Evolutionary conservation across 2,797 vertebrate genomes (phyloP).

Genomic region (Cryptoblepharus egeriae): DNA sequence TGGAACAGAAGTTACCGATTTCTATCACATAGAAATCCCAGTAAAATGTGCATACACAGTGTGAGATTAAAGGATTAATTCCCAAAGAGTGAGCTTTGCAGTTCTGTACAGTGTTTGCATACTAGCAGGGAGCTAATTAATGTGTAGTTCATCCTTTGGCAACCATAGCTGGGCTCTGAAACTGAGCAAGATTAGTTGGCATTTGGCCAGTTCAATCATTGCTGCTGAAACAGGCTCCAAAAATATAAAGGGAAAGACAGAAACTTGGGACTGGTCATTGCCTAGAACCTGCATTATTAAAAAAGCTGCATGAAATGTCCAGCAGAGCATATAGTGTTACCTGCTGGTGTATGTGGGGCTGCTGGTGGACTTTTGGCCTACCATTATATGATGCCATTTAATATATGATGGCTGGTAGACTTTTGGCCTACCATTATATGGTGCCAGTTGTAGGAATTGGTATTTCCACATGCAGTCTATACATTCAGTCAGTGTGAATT

Average conservation of each 20-base stretch:
- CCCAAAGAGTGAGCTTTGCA: constrained; percentile 12
- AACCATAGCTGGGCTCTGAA: constrained; percentile 13
- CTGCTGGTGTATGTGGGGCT: neutral
- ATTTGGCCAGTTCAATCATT: constrained; percentile 31
- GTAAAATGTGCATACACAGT: constrained; percentile 15
- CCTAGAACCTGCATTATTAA: constrained; percentile 5
- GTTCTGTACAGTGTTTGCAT: constrained; percentile 2
- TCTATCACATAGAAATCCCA: neutral
- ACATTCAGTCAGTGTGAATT: neutral
- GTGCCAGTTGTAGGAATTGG: neutral
- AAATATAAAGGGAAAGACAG: constrained; percentile 12
- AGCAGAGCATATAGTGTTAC: neutral
- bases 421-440: too few relatives aligned
- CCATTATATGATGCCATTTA: too few relatives aligned
- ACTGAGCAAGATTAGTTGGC: constrained; percentile 19
- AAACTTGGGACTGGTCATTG: neutral
- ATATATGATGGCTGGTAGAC: too few relatives aligned
- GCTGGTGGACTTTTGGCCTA: neutral
- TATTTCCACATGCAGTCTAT: neutral
- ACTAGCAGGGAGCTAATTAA: constrained; percentile 28
- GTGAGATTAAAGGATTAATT: constrained; percentile 27
- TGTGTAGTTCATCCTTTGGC: constrained; percentile 10
- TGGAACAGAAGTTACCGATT: neutral
- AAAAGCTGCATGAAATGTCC: neutral
- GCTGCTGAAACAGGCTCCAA: neutral